Evolutionary conservation across 1,140 invertebrate genomes (phyloP), one percentile per base, ranked within the genome.

Genomic region (Drosophila kurseongensis): DNA sequence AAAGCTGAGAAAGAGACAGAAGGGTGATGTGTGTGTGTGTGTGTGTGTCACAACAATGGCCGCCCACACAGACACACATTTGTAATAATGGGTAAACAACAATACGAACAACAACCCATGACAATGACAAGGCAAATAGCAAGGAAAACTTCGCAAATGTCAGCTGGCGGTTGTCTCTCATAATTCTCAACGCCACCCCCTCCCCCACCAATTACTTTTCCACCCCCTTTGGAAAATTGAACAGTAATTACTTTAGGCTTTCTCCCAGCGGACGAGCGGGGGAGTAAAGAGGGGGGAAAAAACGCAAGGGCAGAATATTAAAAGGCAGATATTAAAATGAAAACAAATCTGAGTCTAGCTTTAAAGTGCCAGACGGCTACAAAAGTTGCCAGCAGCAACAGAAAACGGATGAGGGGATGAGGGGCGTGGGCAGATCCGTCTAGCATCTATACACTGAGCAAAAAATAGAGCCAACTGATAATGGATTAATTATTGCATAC

Each of bases 111-210:
- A 75, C 42, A 16, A 18, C 16, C 27, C 40, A 60, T 82, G 82
- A 86, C 81, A 81, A 86, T 78, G 75, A 75, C 78, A 76, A 88
- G 62, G 69, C 75, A 78, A 78, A 81, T 82, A 81, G 62, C 59
- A 73, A 63, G 52, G 41, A 66, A 65, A 69, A 77, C 55, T 81
- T 68, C 48, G 44, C 56, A 61, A 48, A 67, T 54, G 59, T 60
- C 71, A 41, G 58, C 57, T 73, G 73, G 61, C 57, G 68, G 59
- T 55, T 60, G 75, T 52, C 50, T 48, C 52, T 44, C 51, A 77
- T 58, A 51, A 59, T 78, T 78, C 66, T 51, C 55, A 32, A 10
- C 44, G 45, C 32, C 23, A 14, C 42, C 27, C 1, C 23, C 2
- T 4, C 47, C 18, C 4, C 41, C 14, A 12, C 16, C 8, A 32